Base-by-base conservation (phyloP, 2,888 invertebrate genomes). In the Diogma glabrata region DNA sequence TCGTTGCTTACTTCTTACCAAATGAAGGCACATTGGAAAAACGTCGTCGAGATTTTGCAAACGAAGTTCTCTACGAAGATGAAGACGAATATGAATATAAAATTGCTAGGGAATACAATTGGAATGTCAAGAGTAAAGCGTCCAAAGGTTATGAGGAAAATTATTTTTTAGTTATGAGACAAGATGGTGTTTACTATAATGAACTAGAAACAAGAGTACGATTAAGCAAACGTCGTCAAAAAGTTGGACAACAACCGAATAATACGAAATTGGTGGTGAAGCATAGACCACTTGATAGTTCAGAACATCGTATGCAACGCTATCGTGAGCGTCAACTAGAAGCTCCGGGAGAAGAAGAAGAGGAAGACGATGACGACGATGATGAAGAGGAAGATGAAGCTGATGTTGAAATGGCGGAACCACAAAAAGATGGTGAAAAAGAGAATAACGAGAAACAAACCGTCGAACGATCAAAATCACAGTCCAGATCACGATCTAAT, bases 61-160 rank as follows among this genome's bases (percentile, higher is more conserved):
- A 84, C 46, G 77, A 74, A 23, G 73, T 87, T 16, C 82, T 88
- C 1, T 94, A 91, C 65, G 81, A 84, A 64, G 93, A 93, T 43
- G 92, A 86, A 1, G 87, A 90, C 57, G 88, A 89, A 51, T 99
- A 99, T 63, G 95, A 97, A 60, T 99, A 97, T 64, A 87, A 89
- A 69, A 89, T 99, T 83, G 92, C 95, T 0, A 78, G 99, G 55
- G 97, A 99, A 66, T 99, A 99, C 68, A 96, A 95, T 66, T 99
- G 97, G 97, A 96, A 95, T 64, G 96, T 97, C 17, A 96, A 97
- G 70, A 96, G 93, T 69, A 96, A 96, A 71, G 84, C 90, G 0
- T 88, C 88, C 1, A 87, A 88, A 65, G 92, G 93, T 30, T 95
- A 94, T 61, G 95, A 96, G 69, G 96, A 97, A 71, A 97, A 94